These are phyloP conservation scores for Tuta absoluta DNA, from an alignment of 2,888 invertebrate genomes.

Conservation along the genomic window DNA sequence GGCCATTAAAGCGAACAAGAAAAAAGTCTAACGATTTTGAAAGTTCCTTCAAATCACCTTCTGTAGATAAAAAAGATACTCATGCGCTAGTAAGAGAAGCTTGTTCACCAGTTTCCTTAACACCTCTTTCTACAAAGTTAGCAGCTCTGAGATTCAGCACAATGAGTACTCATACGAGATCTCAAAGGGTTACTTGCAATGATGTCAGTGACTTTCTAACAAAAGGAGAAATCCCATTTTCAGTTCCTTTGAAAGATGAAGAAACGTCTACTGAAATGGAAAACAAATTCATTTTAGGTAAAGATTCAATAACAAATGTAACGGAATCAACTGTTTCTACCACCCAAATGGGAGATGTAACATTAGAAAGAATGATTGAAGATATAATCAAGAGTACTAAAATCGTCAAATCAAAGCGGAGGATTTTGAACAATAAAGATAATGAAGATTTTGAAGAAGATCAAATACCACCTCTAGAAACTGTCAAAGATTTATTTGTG, in stretches of 20 bases:
- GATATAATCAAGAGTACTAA: constrained; percentile 82
- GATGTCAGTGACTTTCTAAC: constrained; percentile 78
- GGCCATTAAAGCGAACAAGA: constrained; percentile 68
- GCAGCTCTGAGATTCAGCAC: constrained; percentile 81
- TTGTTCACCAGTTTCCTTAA: constrained; percentile 77
- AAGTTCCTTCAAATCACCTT: constrained; percentile 73
- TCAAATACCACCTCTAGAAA: constrained; percentile 56
- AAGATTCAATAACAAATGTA: constrained; percentile 60
- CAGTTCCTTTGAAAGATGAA: constrained; percentile 68
- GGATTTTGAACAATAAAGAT: constrained; percentile 56
- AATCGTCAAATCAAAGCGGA: constrained; percentile 69
- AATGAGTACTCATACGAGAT: constrained; percentile 68
- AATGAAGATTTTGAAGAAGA: constrained; percentile 49
- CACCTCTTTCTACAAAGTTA: constrained; percentile 82
- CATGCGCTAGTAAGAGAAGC: constrained; percentile 70
- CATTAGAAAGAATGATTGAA: constrained; percentile 82
- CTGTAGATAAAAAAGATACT: constrained; percentile 68
- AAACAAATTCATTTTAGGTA: constrained; percentile 71
- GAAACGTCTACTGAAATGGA: constrained; percentile 76
- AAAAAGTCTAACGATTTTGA: constrained; percentile 75
- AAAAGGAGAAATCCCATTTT: constrained; percentile 71
- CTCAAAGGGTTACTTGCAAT: constrained; percentile 57
- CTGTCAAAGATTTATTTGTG: constrained; percentile 68
- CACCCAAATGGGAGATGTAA: constrained; percentile 77
- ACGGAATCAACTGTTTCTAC: constrained; percentile 75